phyloP scores from a whole-genome alignment of 2,797 vertebrate species.

The Dendrocincla tyrannina region DNA sequence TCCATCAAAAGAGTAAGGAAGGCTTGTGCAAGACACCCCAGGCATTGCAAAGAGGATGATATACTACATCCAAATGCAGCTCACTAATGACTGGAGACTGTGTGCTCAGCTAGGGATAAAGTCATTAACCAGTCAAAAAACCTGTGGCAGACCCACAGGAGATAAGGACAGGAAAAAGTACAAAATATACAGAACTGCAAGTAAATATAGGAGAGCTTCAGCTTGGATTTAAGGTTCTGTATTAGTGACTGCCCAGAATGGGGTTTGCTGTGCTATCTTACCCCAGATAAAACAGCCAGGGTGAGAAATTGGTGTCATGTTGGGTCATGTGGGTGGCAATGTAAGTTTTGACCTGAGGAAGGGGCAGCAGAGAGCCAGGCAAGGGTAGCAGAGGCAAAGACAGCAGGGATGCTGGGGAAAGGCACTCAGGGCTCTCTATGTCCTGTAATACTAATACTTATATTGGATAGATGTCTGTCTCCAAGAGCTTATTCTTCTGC shows the following conservation, averaged over 20 bases:
- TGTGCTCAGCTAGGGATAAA: background rate
- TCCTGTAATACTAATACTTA: background rate
- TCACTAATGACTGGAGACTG: background rate
- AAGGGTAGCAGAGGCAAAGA: background rate
- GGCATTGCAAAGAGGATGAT: conserved; percentile 3
- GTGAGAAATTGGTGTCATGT: background rate
- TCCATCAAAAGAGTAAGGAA: conserved; percentile 49
- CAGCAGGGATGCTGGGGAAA: accelerated
- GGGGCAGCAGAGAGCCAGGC: background rate
- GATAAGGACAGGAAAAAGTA: background rate
- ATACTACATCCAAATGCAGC: background rate
- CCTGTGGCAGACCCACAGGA: background rate
- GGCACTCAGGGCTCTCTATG: background rate
- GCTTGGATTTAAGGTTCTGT: background rate
- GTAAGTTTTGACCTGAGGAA: background rate
- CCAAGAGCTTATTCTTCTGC: background rate
- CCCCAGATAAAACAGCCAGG: background rate
- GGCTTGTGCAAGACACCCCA: conserved; percentile 9
- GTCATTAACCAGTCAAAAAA: background rate
- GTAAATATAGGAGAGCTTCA: background rate
- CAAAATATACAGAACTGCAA: background rate
- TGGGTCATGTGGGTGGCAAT: background rate
- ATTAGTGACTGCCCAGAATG: background rate
- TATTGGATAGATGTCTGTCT: background rate
- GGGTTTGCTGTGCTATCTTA: background rate